Evolutionary conservation across 2,113 vertebrate genomes (phyloP).

Genomic region (Mystacornis crossleyi): DNA sequence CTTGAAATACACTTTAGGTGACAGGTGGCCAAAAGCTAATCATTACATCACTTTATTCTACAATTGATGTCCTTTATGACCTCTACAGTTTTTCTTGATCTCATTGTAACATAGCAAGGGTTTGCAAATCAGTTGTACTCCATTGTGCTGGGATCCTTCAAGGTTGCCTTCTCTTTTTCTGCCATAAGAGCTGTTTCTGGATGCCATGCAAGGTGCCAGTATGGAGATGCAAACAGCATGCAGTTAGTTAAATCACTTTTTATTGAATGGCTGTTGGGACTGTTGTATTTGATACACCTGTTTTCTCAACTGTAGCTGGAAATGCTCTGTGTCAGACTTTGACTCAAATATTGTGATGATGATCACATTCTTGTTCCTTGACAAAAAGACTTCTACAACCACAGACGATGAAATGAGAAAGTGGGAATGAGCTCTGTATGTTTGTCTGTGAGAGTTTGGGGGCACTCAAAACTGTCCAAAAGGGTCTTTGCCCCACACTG

Average conservation of each 20-base stretch:
- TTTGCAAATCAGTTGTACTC: background rate
- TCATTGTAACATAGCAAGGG: background rate
- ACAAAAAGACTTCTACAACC: background rate
- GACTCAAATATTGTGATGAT: rapidly evolving
- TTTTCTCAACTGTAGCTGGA: background rate
- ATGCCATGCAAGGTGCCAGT: background rate
- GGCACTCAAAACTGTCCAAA: background rate
- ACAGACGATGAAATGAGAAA: background rate
- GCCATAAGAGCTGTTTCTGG: background rate
- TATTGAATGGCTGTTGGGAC: background rate
- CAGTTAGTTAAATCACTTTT: background rate
- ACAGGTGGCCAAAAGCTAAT: background rate
- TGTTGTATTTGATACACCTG: background rate
- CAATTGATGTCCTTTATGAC: background rate
- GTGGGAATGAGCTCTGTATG: background rate
- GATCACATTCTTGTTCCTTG: background rate
- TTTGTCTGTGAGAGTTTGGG: background rate
- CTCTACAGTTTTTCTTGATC: background rate
- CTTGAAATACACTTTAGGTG: background rate
- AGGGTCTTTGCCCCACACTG: background rate
- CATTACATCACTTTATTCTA: background rate
- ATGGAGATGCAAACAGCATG: background rate
- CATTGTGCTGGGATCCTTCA: background rate
- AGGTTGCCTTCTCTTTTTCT: background rate
- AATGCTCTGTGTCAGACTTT: background rate